phyloP scores from a whole-genome alignment of 2,797 vertebrate species.

The Columba guinea region DNA sequence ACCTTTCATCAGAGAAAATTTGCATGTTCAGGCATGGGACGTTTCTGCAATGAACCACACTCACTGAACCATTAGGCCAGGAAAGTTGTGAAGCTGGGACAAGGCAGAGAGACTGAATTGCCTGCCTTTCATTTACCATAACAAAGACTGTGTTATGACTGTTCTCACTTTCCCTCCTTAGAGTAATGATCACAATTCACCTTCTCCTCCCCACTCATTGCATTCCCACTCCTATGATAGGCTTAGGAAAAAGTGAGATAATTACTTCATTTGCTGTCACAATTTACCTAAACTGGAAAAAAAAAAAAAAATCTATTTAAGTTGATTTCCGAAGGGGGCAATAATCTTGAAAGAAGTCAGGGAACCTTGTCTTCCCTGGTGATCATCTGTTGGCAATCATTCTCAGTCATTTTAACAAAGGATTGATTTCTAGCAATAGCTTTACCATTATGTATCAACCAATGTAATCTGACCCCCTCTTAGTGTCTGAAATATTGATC shows the following conservation, averaged over 20 bases:
- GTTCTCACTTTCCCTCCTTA: background rate
- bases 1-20: background rate
- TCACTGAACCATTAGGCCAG: background rate
- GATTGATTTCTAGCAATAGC: constrained; percentile 12
- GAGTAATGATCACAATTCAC: background rate
- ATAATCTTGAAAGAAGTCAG: background rate
- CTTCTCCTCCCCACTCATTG: background rate
- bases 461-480: background rate
- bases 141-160: background rate
- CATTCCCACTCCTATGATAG: background rate
- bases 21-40: background rate
- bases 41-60: background rate
- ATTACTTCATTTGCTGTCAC: background rate
- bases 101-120: background rate
- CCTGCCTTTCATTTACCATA: background rate
- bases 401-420: background rate
- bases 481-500: constrained; percentile 21
- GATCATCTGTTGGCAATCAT: background rate
- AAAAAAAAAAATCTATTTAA: background rate
- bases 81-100: background rate
- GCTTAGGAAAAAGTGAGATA: background rate
- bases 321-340: background rate
- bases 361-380: background rate
- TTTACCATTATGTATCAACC: background rate
- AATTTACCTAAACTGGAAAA: background rate